Evolutionary conservation across 2,888 invertebrate species (phyloP).

Genomic region (Deladenus siricidicola): DNA sequence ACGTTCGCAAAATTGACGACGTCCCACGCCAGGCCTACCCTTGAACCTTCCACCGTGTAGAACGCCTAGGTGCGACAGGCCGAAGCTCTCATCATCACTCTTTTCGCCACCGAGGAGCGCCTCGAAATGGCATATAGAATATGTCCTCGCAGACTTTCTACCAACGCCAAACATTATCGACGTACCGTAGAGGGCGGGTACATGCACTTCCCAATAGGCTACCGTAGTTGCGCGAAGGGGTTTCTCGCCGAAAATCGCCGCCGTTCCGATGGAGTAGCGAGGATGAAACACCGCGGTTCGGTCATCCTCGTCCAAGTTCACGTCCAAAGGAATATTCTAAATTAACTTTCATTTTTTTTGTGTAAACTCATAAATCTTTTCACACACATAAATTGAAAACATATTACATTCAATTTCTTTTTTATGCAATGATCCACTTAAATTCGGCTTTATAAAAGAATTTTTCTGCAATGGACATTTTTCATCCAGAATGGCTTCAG

Average conservation of each 20-base stretch:
- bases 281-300: conserved; percentile 30
- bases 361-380: too few relatives aligned
- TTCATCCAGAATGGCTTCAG: too few relatives aligned
- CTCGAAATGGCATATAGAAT: conserved; percentile 7
- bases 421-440: not conserved
- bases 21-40: too few relatives aligned
- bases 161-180: conserved; percentile 41
- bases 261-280: conserved; percentile 31
- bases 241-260: conserved; percentile 26
- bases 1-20: conserved; percentile 2
- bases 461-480: not conserved
- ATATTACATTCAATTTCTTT: too few relatives aligned
- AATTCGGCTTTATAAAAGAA: not conserved
- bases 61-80: conserved; percentile 25
- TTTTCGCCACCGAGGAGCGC: conserved; percentile 10
- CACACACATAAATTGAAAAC: too few relatives aligned
- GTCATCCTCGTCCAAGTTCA: conserved; percentile 1
- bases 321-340: not conserved
- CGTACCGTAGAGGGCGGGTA: conserved; percentile 31
- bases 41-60: not conserved
- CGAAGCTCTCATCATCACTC: conserved; percentile 14
- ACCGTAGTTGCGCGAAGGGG: conserved; percentile 20
- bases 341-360: not conserved
- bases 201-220: conserved; percentile 37
- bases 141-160: conserved; percentile 8